Conservation (phyloP, 2,888 invertebrate species). For the Vanessa cardui region DNA sequence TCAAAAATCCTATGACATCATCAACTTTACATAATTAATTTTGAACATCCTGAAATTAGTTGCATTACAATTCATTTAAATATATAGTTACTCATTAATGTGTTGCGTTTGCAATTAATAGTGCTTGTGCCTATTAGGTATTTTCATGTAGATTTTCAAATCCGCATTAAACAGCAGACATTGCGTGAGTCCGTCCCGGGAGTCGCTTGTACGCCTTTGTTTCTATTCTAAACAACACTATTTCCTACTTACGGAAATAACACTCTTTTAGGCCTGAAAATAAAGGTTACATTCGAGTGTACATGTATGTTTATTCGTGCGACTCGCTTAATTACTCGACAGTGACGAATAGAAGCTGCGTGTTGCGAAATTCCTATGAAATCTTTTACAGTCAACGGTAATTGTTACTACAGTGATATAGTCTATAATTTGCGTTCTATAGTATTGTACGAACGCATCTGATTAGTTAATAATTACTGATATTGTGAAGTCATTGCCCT, state of each 20-base stretch:
- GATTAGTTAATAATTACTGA: background rate
- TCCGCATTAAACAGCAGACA: conserved; percentile 44
- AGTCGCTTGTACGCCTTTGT: conserved; percentile 59
- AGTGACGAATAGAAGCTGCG: conserved; percentile 68
- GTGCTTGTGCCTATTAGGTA: background rate
- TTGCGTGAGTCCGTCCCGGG: conserved; percentile 67
- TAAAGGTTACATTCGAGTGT: conserved; percentile 43
- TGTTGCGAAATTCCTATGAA: conserved; percentile 74
- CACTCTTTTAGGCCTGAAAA: conserved; percentile 37
- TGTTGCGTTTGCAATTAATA: background rate
- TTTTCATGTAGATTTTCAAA: conserved; percentile 27
- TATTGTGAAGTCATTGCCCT: background rate
- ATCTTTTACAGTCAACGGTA: conserved; percentile 57
- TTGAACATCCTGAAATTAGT: no score
- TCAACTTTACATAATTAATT: no score
- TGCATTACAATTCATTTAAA: no score
- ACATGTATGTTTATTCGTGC: conserved; percentile 45
- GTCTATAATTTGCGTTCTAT: conserved; percentile 34
- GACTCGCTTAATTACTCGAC: conserved; percentile 66
- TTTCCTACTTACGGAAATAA: conserved; percentile 41
- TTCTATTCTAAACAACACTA: conserved; percentile 35
- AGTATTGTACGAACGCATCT: conserved; percentile 1
- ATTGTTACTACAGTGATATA: conserved; percentile 51
- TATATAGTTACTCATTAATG: background rate
- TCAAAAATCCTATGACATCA: no score